These are phyloP conservation scores for Nasua narica DNA, from an alignment of 2,797 vertebrate genomes.

Conservation along the genomic window DNA sequence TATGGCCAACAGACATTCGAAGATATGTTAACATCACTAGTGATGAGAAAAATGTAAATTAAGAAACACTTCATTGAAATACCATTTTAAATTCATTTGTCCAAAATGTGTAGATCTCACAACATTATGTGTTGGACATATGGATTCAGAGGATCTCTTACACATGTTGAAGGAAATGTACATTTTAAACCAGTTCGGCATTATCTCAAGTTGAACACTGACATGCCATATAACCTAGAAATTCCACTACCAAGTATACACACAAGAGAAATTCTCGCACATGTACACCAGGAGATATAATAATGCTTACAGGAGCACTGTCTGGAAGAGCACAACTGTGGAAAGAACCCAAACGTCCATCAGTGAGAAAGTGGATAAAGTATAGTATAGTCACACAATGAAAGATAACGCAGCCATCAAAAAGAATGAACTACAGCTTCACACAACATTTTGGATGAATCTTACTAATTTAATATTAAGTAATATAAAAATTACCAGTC, in stretches of 20 bases:
- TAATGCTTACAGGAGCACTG: background rate
- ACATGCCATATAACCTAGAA: background rate
- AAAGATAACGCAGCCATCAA: background rate
- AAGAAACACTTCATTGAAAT: background rate
- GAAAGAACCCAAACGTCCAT: background rate
- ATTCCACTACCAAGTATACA: background rate
- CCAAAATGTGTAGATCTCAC: background rate
- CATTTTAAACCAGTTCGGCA: background rate
- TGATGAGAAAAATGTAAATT: background rate
- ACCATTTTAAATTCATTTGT: background rate
- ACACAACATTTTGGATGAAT: slow-evolving; percentile 12
- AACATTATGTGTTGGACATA: background rate
- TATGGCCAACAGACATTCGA: background rate
- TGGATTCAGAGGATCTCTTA: background rate
- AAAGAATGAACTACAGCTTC: slow-evolving; percentile 21
- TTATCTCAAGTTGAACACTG: background rate
- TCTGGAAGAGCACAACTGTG: background rate
- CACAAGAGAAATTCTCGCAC: background rate
- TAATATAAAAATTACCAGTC: slow-evolving; percentile 20
- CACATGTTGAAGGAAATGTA: background rate
- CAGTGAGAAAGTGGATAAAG: background rate
- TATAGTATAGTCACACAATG: background rate
- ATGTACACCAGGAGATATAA: background rate
- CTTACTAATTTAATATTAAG: background rate
- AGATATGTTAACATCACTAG: background rate